Base-by-base conservation (phyloP, 2,888 invertebrate species). In the Dolichopus griseipennis region DNA sequence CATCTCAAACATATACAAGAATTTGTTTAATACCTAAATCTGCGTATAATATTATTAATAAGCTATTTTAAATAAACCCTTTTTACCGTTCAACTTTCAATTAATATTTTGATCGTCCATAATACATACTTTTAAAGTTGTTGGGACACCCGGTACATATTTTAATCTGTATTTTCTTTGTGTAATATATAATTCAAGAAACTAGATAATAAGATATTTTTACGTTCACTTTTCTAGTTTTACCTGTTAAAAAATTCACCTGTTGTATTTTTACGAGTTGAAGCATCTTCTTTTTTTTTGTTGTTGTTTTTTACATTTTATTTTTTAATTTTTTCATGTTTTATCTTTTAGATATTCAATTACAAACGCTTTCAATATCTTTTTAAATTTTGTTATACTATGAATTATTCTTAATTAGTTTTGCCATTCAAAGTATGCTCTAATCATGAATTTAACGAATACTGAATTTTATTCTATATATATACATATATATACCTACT, bases 391-490 rank as follows among this genome's bases (percentile, higher is more conserved):
- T 18, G 9, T 15, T 12, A 52, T 52, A 52, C 52, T 52, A 52
- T 52, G 52, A 52, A 52, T 52, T 52, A 52, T 52, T 52, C 52
- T 52, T 52, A 52, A 52, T 52, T 52, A 52, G 52, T 52, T 52
- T 52, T 52, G n/a, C 52, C 15, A 52, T 52, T 52, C 52, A 52
- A 52, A 37, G 15, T 52, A 52, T 37, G 3, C 37, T 37, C 37
- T 37, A 37, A 37, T 37, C 37, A 37, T 37, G 37, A 37, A 10
- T 37, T 37, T 37, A 10, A 37, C 37, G 12, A 37, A 27, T 27
- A 27, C 27, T 27, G 2, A n/a, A n/a, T 27, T 27, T 27, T 27
- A 12, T 41, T 41, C 37, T 37, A 37, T 10, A 37, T 10, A 37
- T 37, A 37, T 10, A 37, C 6, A 37, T 10, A 37, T 37, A 8